A percentile compares a stretch with the other conserved stretches of the same genome.
Evolutionary conservation across 2,797 vertebrate species (phyloP).

Genomic region (Synaphobranchus kaupii): DNA sequence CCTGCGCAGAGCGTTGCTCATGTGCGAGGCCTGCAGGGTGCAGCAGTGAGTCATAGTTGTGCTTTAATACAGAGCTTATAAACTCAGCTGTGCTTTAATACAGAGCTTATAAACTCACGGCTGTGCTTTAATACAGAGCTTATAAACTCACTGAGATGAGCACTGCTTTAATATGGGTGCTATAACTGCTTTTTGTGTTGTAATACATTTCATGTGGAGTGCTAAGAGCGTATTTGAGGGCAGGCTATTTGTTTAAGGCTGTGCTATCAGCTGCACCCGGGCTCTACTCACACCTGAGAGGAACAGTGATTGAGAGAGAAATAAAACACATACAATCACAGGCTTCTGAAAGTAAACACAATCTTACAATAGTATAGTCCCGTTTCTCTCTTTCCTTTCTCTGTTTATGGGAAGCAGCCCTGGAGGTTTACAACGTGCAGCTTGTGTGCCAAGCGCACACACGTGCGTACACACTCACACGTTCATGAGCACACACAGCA

Average conservation of each 20-base stretch:
- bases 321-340: neutral
- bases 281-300: neutral
- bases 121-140: neutral
- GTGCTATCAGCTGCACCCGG: neutral
- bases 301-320: neutral
- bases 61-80: neutral
- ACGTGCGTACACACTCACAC: too few species aligned
- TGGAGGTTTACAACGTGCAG: too few species aligned
- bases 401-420: too few species aligned
- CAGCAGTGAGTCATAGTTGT: constrained; percentile 84
- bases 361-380: too few species aligned
- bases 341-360: neutral
- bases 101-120: neutral
- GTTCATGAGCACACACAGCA: too few species aligned
- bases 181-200: too few species aligned
- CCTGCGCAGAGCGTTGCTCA: constrained; percentile 91
- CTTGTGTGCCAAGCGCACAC: too few species aligned
- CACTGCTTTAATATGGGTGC: too few species aligned
- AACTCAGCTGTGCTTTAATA: neutral
- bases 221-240: neutral
- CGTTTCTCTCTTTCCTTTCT: too few species aligned
- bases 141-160: too few species aligned
- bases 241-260: neutral
- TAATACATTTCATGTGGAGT: too few species aligned
- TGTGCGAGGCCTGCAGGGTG: constrained; percentile 96